These are phyloP conservation scores for Medauroidea extradentata DNA, from an alignment of 1,140 invertebrate genomes.

Conservation along the genomic window DNA sequence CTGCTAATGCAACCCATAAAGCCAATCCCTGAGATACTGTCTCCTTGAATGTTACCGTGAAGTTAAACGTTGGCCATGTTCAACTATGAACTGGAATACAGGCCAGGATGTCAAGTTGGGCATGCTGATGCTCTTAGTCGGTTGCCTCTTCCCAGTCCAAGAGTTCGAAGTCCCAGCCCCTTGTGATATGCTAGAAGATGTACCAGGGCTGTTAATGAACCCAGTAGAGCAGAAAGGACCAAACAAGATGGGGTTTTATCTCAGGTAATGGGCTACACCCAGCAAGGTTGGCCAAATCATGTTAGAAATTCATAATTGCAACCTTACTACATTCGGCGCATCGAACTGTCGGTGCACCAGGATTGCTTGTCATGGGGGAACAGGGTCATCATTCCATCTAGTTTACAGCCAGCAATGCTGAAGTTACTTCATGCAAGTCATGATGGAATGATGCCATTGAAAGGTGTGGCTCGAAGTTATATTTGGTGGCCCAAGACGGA, in stretches of 20 bases:
- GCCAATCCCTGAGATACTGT: slow-evolving; percentile 28
- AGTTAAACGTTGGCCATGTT: slow-evolving; percentile 17
- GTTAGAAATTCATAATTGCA: not conserved
- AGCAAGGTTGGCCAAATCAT: slow-evolving; percentile 4
- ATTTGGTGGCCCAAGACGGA: slow-evolving; percentile 43
- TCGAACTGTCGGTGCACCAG: slow-evolving; percentile 12
- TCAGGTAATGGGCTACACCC: not conserved
- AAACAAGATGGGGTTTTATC: slow-evolving; percentile 5
- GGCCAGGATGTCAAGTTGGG: slow-evolving; percentile 11
- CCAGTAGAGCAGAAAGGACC: not conserved
- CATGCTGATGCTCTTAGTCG: slow-evolving; percentile 21
- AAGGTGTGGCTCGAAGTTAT: slow-evolving; percentile 35
- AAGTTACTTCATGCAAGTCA: slow-evolving; percentile 36
- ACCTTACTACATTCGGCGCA: not conserved
- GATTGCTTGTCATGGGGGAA: slow-evolving; percentile 15
- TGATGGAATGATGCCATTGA: slow-evolving; percentile 38
- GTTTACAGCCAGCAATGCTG: slow-evolving; percentile 23
- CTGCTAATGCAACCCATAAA: slow-evolving; percentile 26
- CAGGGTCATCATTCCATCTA: slow-evolving; percentile 32
- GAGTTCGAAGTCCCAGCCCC: no score
- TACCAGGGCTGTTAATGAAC: not conserved
- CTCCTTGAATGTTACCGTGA: slow-evolving; percentile 21
- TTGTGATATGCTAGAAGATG: slow-evolving; percentile 14
- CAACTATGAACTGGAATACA: slow-evolving; percentile 21
- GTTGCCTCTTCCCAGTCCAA: slow-evolving; percentile 10